Percentiles rank a stretch among this genome's conserved stretches.
These are phyloP conservation scores for Leptinotarsa juncta DNA, from an alignment of 2,888 invertebrate genomes.

Conservation along the genomic window DNA sequence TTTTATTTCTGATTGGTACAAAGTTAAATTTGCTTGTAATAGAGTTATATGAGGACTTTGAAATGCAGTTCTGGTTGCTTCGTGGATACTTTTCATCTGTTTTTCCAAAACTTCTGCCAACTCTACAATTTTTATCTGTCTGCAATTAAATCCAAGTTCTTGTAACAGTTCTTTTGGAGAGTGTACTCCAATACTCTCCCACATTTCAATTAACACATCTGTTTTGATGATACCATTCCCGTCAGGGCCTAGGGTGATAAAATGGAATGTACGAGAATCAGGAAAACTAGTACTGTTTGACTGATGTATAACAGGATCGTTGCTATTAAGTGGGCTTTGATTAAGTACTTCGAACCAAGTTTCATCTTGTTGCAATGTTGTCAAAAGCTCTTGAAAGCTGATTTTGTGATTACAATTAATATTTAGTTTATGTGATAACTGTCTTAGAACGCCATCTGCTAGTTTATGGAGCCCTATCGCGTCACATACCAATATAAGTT, in stretches of 20 bases:
- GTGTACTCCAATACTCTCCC: slow-evolving; percentile 78
- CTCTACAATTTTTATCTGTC: slow-evolving; percentile 72
- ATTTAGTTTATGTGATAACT: slow-evolving; percentile 75
- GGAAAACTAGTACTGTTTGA: slow-evolving; percentile 55
- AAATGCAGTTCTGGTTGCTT: slow-evolving; percentile 55
- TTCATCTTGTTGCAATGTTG: slow-evolving; percentile 71
- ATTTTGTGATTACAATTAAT: slow-evolving; percentile 74
- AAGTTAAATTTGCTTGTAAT: slow-evolving; percentile 74
- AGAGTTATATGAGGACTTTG: slow-evolving; percentile 67
- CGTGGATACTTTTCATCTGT: slow-evolving; percentile 66
- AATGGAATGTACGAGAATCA: slow-evolving; percentile 61
- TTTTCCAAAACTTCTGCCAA: slow-evolving; percentile 78
- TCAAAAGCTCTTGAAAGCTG: slow-evolving; percentile 74
- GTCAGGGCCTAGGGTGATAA: slow-evolving; percentile 62
- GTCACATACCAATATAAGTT: slow-evolving; percentile 74
- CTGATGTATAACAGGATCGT: slow-evolving; percentile 32
- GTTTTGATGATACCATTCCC: slow-evolving; percentile 62
- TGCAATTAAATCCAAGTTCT: slow-evolving; percentile 74
- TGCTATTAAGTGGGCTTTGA: slow-evolving; percentile 40
- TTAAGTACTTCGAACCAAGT: slow-evolving; percentile 62
- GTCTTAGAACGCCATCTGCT: slow-evolving; percentile 73
- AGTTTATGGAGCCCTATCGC: slow-evolving; percentile 75
- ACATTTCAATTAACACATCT: slow-evolving; percentile 75
- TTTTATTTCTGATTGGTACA: slow-evolving; percentile 77
- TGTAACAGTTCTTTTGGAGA: slow-evolving; percentile 74